Evolutionary conservation across 1,140 invertebrate genomes (phyloP).

Genomic region (Saccostrea echinata): DNA sequence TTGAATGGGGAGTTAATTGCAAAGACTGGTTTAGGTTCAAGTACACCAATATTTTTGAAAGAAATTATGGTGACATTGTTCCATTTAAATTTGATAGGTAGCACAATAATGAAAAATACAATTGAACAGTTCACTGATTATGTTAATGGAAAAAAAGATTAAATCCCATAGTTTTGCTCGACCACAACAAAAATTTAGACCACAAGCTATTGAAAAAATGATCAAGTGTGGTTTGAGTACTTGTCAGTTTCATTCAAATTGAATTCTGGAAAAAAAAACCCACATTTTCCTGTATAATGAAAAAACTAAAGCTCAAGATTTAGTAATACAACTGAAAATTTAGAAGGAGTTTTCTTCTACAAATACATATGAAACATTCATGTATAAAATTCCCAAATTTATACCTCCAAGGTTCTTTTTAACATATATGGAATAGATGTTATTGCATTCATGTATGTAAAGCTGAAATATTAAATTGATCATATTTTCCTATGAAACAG

Average conservation of each 20-base stretch:
- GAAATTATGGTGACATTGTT: conserved; percentile 32
- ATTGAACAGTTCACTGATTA: neutral
- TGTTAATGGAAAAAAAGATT: conserved; percentile 12
- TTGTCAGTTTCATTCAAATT: neutral
- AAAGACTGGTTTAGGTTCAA: neutral
- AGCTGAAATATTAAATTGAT: too few relatives aligned
- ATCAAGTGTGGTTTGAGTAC: neutral
- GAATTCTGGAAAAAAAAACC: too few relatives aligned
- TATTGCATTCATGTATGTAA: too few relatives aligned
- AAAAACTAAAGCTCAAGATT: too few relatives aligned
- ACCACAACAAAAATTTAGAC: neutral
- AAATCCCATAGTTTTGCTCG: neutral
- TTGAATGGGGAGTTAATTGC: neutral
- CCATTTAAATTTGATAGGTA: conserved; percentile 11
- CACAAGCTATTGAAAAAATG: neutral
- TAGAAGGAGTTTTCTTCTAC: too few relatives aligned
- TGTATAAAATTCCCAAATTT: too few relatives aligned
- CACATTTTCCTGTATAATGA: too few relatives aligned
- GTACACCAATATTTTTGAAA: neutral
- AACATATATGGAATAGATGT: too few relatives aligned
- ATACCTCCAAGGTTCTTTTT: too few relatives aligned
- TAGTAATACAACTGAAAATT: too few relatives aligned
- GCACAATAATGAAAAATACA: neutral
- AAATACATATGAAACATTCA: too few relatives aligned
- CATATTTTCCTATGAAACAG: too few relatives aligned